Base-by-base conservation (phyloP, 2,797 vertebrate genomes). In the Bradypodion pumilum region DNA sequence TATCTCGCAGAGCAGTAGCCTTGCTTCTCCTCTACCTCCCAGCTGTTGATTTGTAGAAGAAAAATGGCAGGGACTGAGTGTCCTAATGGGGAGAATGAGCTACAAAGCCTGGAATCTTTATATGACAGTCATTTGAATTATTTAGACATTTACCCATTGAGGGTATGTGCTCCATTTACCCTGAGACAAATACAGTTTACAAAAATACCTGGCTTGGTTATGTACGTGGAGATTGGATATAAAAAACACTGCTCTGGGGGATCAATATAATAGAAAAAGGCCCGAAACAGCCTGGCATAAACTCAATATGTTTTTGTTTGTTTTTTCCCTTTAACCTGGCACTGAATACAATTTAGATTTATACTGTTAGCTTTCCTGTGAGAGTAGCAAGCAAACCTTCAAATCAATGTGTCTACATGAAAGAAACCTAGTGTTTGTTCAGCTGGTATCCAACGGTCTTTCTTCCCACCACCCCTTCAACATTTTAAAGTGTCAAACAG, bases 1-100 rank as follows among this genome's bases (percentile, higher is more conserved):
- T 77, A 89, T 35, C 74, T 88, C 78, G 85, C 86, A 76, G 70
- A 91, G 72, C 82, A 81, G 27, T 68, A 62, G 35, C 73, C 80
- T 89, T 85, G 63, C 86, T 63, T 74, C 89, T 88, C 86, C 63
- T 66, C 89, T 88, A 87, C 70, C 56, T 40, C 29, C 59, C 75
- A 90, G 87, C 68, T 87, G 80, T 86, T 91, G 90, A 91, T 91
- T 89, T 86, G 78, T 65, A 72, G 80, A 72, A 91, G 83, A 88
- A 84, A 32, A 88, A 93, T 90, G 86, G 86, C 60, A 87, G 85
- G 49, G 59, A 93, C 84, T 85, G 91, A 88, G 85, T 85, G 85
- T 72, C 68, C 6, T 79, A 88, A 46, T 56, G 82, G 86, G 76
- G 85, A 91, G 44, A 87, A 86, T 84, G 75, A 85, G 69, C 84